Base-by-base conservation (phyloP, 2,113 vertebrate species). In the Hoplias malabaricus region DNA sequence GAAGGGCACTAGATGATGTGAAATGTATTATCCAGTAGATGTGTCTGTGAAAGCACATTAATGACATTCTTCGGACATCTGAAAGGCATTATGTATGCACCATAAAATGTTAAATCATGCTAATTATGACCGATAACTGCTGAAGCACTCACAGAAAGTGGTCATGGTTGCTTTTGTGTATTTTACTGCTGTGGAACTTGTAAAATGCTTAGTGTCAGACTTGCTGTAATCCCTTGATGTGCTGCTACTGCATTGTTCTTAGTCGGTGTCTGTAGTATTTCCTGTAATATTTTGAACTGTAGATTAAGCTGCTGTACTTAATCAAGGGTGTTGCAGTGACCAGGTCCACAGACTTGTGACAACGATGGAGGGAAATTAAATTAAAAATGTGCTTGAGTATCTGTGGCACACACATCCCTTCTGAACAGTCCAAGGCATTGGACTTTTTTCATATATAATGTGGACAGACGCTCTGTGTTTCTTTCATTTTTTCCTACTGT, bases 131-230 rank as follows among this genome's bases (percentile, higher is more conserved):
- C 12, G 27, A 5, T 33, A 59, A 54, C 69, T 79, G 80, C 70
- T 83, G 70, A 85, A 73, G 53, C 78, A 77, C 4, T 38, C 29
- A 74, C 29, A 77, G 13, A 56, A 63, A 72, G 53, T 29, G 54
- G 69, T 69, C 69, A 82, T 62, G 27, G 25, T 1, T 57, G 14
- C 19, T 40, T 27, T 50, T 66, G 48, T 77, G 70, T 69, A 54
- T 34, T 77, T 78, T 59, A 61, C 53, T 21, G 6, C 19, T 31
- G 16, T 3, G 56, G 56, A 62, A 62, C 40, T 73, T 59, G 56
- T 59, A 61, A 33, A 61, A 61, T 61, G 57, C 27, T 14, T 43
- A 63, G 57, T 27, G 13, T 74, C n/a, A 27, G 42, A 38, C 46
- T 57, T 29, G 53, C 53, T 57, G 11, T 63, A 65, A 50, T 74